phyloP scores from a whole-genome alignment of 2,113 vertebrate species.

The Crocuta crocuta region DNA sequence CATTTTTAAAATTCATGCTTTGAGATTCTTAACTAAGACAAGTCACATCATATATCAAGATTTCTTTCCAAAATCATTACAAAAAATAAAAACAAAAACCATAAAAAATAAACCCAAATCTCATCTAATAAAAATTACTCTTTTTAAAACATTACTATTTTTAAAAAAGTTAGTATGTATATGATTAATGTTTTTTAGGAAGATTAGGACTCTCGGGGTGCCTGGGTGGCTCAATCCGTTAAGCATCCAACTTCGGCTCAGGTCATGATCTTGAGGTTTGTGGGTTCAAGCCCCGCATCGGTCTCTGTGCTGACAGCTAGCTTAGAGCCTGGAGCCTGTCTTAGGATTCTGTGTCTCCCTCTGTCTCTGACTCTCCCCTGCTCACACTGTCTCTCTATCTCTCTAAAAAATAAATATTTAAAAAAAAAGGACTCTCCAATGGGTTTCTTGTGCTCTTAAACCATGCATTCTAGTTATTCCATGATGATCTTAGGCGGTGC shows the following conservation, averaged over 20 bases:
- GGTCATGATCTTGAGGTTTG: too few relatives aligned
- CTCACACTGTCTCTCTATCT: too few relatives aligned
- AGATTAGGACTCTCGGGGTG: not conserved
- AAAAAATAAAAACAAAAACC: not conserved
- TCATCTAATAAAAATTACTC: not conserved
- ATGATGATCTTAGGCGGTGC: not conserved
- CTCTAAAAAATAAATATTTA: too few relatives aligned
- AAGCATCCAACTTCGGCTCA: too few relatives aligned
- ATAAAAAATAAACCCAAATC: not conserved
- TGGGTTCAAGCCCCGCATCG: too few relatives aligned
- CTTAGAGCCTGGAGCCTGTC: too few relatives aligned
- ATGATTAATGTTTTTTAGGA: not conserved
- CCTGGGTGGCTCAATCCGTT: too few relatives aligned
- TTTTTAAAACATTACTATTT: not conserved
- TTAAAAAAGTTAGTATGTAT: not conserved
- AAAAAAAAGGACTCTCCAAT: not conserved
- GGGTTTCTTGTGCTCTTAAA: not conserved
- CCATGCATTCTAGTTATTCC: not conserved
- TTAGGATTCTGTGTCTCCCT: too few relatives aligned
- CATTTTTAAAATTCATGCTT: not conserved
- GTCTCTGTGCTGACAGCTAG: too few relatives aligned
- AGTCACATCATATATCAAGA: not conserved
- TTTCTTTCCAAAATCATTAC: not conserved
- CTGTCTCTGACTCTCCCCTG: too few relatives aligned
- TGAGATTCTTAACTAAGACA: not conserved